Evolutionary conservation across 2,113 vertebrate species (phyloP).

Genomic region (Lepisosteus osseus): DNA sequence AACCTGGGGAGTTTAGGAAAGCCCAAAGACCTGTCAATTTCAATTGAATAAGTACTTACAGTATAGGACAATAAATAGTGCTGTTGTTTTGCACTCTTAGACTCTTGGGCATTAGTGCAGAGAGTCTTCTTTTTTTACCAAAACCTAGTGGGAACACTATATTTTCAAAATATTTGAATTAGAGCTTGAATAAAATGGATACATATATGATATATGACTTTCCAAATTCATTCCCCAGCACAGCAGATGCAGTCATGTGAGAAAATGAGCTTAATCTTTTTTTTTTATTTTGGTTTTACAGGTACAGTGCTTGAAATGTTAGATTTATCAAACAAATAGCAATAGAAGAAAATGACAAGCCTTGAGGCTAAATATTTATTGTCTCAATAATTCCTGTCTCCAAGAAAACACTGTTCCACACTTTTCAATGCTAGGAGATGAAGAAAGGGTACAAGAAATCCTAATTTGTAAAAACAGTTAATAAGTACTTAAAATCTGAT

Average conservation of each 20-base stretch:
- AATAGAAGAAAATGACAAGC: not conserved
- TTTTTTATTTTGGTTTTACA: no score
- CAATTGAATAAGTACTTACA: constrained; percentile 34
- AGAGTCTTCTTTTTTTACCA: not conserved
- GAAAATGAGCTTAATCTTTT: not conserved
- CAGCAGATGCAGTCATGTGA: no score
- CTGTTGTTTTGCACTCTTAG: constrained; percentile 31
- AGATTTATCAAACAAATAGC: not conserved
- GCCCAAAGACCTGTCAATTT: constrained; percentile 33
- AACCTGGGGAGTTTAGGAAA: constrained; percentile 29
- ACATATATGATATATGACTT: not conserved
- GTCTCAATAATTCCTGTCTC: no score
- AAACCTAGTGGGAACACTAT: constrained; percentile 2
- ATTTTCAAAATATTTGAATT: constrained; percentile 27
- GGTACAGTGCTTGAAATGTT: not conserved
- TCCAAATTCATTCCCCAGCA: no score
- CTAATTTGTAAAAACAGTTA: no score
- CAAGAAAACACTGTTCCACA: no score
- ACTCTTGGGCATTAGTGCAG: constrained; percentile 19
- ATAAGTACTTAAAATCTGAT: no score
- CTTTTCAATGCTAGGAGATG: no score
- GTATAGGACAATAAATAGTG: constrained; percentile 27
- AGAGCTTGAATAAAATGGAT: not conserved
- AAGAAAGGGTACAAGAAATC: no score
- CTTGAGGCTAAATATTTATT: not conserved